Evolutionary conservation across 1,140 invertebrate genomes (phyloP).

Genomic region (Sitobion miscanthi): DNA sequence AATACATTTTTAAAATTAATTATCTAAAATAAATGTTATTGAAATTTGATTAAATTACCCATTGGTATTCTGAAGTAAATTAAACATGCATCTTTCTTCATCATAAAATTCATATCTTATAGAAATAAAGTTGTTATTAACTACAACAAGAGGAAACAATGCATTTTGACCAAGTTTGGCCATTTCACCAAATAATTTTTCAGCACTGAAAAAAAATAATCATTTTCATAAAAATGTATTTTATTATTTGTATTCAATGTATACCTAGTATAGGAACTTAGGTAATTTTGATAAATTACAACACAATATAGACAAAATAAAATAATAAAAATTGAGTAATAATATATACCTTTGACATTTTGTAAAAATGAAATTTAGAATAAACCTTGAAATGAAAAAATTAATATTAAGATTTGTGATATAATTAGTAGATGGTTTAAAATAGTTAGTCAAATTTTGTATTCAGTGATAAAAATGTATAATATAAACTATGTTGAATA

Average conservation of each 20-base stretch:
- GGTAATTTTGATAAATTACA: background rate
- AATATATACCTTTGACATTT: constrained; percentile 39
- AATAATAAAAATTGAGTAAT: background rate
- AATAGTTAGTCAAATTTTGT: background rate
- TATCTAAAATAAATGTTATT: background rate
- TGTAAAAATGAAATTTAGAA: constrained; percentile 38
- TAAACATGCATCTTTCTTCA: constrained; percentile 52
- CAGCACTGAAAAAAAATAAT: constrained; percentile 42
- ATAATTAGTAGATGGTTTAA: background rate
- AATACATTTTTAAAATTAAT: constrained; percentile 5
- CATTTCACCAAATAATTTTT: constrained; percentile 51
- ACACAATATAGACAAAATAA: background rate
- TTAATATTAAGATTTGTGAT: background rate
- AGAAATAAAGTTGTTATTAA: constrained; percentile 40
- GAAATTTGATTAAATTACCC: constrained; percentile 21
- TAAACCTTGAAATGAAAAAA: constrained; percentile 44
- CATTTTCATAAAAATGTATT: background rate
- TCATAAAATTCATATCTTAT: constrained; percentile 49
- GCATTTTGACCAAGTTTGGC: constrained; percentile 51
- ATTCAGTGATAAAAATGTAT: background rate
- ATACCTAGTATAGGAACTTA: background rate
- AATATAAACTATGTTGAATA: too few species aligned
- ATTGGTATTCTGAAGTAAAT: constrained; percentile 54
- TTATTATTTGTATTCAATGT: background rate
- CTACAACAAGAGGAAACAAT: constrained; percentile 47